A percentile compares a stretch with the other conserved stretches of the same genome.
Evolutionary conservation across 2,888 invertebrate species (phyloP).

Genomic region (Lymantria monacha): DNA sequence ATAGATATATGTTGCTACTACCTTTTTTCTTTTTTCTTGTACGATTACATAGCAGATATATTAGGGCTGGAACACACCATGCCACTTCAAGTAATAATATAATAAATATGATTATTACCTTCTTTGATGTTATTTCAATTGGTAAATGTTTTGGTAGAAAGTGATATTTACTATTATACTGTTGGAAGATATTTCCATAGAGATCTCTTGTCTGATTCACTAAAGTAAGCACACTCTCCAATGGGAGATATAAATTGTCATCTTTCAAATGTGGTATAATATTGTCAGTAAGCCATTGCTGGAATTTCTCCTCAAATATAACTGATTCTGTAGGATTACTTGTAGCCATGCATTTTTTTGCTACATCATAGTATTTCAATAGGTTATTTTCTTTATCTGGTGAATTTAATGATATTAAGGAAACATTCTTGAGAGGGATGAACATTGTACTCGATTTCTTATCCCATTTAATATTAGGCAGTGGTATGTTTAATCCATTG

Average conservation of each 20-base stretch:
- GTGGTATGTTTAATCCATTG: slow-evolving; percentile 61
- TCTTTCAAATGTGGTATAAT: slow-evolving; percentile 81
- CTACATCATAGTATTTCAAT: slow-evolving; percentile 80
- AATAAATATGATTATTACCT: slow-evolving; percentile 46
- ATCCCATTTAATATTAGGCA: slow-evolving; percentile 83
- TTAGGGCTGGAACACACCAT: slow-evolving; percentile 58
- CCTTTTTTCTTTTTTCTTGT: slow-evolving; percentile 23
- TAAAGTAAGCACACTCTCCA: slow-evolving; percentile 71
- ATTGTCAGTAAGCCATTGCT: slow-evolving; percentile 76
- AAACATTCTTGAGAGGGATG: slow-evolving; percentile 77
- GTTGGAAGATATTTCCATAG: slow-evolving; percentile 11
- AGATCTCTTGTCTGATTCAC: slow-evolving; percentile 41
- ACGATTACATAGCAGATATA: slow-evolving; percentile 29
- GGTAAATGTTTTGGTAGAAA: slow-evolving; percentile 10
- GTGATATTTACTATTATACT: not conserved
- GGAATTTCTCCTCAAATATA: slow-evolving; percentile 77
- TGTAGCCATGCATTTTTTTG: slow-evolving; percentile 72
- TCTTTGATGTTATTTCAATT: slow-evolving; percentile 44
- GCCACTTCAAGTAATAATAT: slow-evolving; percentile 57
- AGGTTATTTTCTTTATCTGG: slow-evolving; percentile 60
- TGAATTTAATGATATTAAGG: slow-evolving; percentile 46
- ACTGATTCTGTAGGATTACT: slow-evolving; percentile 52
- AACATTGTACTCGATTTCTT: slow-evolving; percentile 80
- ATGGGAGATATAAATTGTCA: slow-evolving; percentile 82
- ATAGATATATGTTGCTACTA: slow-evolving; percentile 28